These are phyloP conservation scores for Andricus curvator DNA, from an alignment of 2,888 invertebrate genomes.

Conservation along the genomic window DNA sequence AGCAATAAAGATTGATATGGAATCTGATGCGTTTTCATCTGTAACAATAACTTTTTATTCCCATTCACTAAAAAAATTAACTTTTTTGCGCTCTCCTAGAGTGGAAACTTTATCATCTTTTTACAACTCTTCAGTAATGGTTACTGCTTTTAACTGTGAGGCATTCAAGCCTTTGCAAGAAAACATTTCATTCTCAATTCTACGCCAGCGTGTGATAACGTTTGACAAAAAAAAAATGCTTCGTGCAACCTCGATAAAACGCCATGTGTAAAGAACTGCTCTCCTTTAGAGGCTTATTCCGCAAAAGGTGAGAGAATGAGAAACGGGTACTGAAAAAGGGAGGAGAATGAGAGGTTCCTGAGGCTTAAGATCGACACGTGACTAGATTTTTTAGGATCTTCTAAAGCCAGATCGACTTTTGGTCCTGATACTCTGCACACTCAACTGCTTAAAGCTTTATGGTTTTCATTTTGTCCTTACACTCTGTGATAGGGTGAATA, in stretches of 20 bases:
- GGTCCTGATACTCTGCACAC: neutral
- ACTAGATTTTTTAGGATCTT: conserved; percentile 24
- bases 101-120: conserved; percentile 19
- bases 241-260: neutral
- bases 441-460: neutral
- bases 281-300: conserved; percentile 1
- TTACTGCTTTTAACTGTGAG: conserved; percentile 15
- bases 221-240: conserved; percentile 13
- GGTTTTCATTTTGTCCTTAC: conserved; percentile 7
- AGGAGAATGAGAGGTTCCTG: neutral
- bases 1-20: no score
- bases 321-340: neutral
- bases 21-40: no score
- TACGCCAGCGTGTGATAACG: neutral
- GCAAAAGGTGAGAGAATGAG: neutral
- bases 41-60: neutral
- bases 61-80: neutral
- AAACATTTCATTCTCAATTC: conserved; percentile 5
- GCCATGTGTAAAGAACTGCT: conserved; percentile 19
- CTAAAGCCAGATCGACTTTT: conserved; percentile 2
- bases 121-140: neutral
- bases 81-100: neutral
- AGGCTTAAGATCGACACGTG: conserved; percentile 34
- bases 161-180: neutral
- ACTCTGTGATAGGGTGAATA: neutral